Conservation (phyloP, 2,797 vertebrate genomes). For the Pseudochaenichthys georgianus region DNA sequence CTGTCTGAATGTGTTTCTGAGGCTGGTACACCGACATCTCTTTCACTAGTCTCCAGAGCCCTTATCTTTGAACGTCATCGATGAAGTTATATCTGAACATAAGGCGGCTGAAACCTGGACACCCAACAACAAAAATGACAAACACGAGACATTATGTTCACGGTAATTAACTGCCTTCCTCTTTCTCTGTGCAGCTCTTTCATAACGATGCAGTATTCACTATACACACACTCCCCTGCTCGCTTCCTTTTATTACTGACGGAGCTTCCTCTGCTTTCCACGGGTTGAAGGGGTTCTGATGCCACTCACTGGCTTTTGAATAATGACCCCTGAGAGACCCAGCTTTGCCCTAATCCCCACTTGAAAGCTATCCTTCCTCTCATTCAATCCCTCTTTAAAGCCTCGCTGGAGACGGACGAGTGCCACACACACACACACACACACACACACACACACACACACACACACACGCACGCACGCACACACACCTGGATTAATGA, state of each 20-base stretch:
- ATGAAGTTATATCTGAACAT: not conserved
- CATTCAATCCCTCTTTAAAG: constrained; percentile 73
- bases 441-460: constrained; percentile 3
- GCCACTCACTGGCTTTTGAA: constrained; percentile 72
- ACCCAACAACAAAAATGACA: not conserved
- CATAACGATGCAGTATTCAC: constrained; percentile 20
- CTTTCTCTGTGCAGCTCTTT: not conserved
- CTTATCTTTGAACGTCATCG: not conserved
- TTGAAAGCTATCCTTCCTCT: constrained; percentile 78
- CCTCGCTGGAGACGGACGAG: constrained; percentile 60
- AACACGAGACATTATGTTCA: not conserved
- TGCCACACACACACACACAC: constrained; percentile 30
- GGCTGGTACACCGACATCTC: too few species aligned
- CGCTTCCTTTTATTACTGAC: constrained; percentile 36
- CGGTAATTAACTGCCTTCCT: not conserved
- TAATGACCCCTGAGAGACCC: constrained; percentile 77
- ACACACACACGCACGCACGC: constrained; percentile 10
- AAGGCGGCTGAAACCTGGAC: not conserved
- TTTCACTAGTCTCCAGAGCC: not conserved
- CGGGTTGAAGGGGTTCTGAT: constrained; percentile 60
- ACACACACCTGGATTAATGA: constrained; percentile 55
- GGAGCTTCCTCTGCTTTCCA: constrained; percentile 35
- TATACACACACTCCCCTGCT: constrained; percentile 1
- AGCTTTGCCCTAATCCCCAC: constrained; percentile 78
- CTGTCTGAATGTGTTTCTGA: too few species aligned